Evolutionary conservation across 2,797 vertebrate species (phyloP).

Genomic region (Acridotheres tristis): DNA sequence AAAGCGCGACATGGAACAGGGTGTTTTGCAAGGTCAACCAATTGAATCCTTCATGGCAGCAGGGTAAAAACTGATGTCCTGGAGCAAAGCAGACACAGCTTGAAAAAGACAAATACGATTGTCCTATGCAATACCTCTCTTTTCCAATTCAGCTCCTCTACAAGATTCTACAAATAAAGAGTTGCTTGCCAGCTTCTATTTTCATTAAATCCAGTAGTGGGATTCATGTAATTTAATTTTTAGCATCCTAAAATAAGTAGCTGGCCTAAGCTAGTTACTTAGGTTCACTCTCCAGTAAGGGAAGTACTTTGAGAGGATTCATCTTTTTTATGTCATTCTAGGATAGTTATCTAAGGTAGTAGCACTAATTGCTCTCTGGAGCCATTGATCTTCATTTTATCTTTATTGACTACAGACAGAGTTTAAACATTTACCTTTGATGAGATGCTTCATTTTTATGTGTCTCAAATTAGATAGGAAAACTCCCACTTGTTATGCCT

Average conservation of each 20-base stretch:
- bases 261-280: not conserved
- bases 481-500: not conserved
- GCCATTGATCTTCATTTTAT: conserved; percentile 49
- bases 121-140: not conserved
- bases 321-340: conserved; percentile 19
- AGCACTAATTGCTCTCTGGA: conserved; percentile 49
- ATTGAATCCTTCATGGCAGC: not conserved
- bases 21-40: not conserved
- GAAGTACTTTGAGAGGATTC: not conserved
- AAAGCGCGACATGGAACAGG: not conserved
- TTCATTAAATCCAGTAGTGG: not conserved
- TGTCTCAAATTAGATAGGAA: conserved; percentile 7
- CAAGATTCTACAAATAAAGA: not conserved
- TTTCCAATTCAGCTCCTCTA: not conserved
- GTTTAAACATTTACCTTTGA: conserved; percentile 42
- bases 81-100: not conserved
- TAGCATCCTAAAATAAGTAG: not conserved
- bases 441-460: conserved; percentile 32
- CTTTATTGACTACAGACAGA: conserved; percentile 20
- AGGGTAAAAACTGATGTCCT: not conserved
- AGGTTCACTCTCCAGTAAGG: not conserved
- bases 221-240: not conserved
- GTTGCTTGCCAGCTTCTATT: not conserved
- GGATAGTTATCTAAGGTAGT: not conserved
- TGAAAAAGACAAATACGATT: not conserved